A percentile compares a stretch with the other conserved stretches of the same genome.
Conservation (phyloP, 2,113 vertebrate species). For the Pomatostomus ruficeps region DNA sequence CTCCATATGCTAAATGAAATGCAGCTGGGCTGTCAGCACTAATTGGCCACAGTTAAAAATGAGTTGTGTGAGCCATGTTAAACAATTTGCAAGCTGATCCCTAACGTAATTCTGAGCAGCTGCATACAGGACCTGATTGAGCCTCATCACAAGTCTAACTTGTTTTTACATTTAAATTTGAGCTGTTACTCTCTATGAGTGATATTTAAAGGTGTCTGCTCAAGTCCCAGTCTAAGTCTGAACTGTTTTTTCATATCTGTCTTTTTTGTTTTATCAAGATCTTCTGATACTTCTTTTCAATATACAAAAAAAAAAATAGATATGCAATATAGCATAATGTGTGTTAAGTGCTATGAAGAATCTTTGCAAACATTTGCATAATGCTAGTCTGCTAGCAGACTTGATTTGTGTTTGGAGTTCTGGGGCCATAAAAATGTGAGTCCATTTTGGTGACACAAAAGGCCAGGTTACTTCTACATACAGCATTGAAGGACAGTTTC, state of each 20-base stretch:
- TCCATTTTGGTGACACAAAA: not conserved
- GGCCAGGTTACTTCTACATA: not conserved
- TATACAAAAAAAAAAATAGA: not conserved
- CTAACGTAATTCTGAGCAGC: not conserved
- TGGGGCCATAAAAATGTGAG: not conserved
- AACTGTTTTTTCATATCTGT: not conserved
- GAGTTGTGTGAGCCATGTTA: not conserved
- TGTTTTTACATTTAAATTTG: not conserved
- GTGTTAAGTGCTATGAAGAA: not conserved
- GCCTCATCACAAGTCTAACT: not conserved
- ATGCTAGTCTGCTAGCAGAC: not conserved
- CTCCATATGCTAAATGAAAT: not conserved
- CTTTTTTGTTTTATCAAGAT: not conserved
- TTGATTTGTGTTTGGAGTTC: not conserved
- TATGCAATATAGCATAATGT: not conserved
- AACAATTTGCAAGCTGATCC: constrained; percentile 9
- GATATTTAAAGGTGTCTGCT: not conserved
- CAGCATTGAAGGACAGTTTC: not conserved
- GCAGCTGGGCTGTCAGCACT: not conserved
- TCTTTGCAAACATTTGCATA: not conserved
- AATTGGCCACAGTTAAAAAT: constrained; percentile 5
- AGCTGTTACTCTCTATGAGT: not conserved
- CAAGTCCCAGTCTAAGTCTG: not conserved
- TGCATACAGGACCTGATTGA: not conserved
- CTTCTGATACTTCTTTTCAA: not conserved